A percentile compares a stretch with the other conserved stretches of the same genome.
These are phyloP conservation scores for Gasteruption jaculator DNA, from an alignment of 2,888 invertebrate genomes.

Conservation along the genomic window DNA sequence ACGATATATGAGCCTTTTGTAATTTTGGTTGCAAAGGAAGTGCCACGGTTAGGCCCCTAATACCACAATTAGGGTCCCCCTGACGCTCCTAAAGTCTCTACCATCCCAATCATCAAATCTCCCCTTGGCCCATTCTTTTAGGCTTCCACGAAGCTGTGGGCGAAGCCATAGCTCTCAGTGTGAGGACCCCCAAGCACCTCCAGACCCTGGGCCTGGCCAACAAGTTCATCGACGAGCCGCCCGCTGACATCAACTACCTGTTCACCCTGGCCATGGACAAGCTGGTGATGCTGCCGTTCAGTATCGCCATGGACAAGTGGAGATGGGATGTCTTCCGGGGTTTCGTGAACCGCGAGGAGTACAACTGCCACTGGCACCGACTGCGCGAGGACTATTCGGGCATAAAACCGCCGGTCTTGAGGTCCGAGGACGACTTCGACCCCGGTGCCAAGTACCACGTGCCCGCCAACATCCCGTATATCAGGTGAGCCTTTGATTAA, in stretches of 20 bases:
- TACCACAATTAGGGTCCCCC: too few species aligned
- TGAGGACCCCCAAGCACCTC: constrained; percentile 79
- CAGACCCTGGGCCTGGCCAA: constrained; percentile 78
- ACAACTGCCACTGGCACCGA: constrained; percentile 87
- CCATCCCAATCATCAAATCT: too few species aligned
- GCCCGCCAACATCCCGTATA: constrained; percentile 84
- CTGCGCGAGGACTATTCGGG: constrained; percentile 80
- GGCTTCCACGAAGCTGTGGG: constrained; percentile 93
- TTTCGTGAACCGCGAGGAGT: constrained; percentile 67
- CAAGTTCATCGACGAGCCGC: constrained; percentile 74
- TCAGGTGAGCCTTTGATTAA: constrained; percentile 64
- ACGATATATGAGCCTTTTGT: background rate
- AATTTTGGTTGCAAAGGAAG: too few species aligned
- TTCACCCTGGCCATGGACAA: constrained; percentile 84
- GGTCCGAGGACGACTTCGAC: constrained; percentile 87
- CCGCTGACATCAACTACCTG: constrained; percentile 80
- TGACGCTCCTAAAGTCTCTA: too few species aligned
- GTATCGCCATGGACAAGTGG: constrained; percentile 81
- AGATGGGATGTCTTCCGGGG: constrained; percentile 81
- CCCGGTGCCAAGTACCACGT: constrained; percentile 91
- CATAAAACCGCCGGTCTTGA: constrained; percentile 77
- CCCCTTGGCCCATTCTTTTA: too few species aligned
- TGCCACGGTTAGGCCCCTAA: too few species aligned
- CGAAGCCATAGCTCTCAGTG: constrained; percentile 81
- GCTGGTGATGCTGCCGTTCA: constrained; percentile 78